phyloP scores from a whole-genome alignment of 2,113 vertebrate genomes.

The Hypanus sabinus region DNA sequence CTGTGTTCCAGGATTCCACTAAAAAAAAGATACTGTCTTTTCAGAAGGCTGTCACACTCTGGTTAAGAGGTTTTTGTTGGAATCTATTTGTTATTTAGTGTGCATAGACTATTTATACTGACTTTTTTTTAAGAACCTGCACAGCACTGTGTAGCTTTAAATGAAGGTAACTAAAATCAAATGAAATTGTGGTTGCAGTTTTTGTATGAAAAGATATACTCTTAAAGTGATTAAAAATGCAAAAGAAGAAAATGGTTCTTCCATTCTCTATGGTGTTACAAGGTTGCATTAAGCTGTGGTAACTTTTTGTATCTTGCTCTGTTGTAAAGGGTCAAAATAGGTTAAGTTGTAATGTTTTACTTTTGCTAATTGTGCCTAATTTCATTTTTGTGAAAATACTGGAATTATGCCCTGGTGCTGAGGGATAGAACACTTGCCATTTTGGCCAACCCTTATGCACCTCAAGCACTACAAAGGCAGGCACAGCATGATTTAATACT shows the following conservation, averaged over 20 bases:
- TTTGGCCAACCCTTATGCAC: background rate
- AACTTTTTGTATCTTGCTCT: slow-evolving; percentile 8
- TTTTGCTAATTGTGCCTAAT: background rate
- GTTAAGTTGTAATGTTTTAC: background rate
- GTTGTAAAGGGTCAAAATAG: background rate
- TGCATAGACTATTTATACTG: background rate
- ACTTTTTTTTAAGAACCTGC: background rate
- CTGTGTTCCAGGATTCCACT: background rate
- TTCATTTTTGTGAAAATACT: background rate
- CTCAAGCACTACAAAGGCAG: background rate
- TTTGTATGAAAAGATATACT: background rate
- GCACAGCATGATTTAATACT: background rate
- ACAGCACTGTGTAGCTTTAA: background rate
- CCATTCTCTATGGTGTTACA: background rate
- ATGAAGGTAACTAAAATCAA: slow-evolving; percentile 11
- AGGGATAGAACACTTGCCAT: background rate
- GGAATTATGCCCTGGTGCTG: background rate
- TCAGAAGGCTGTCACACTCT: background rate
- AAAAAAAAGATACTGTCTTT: background rate
- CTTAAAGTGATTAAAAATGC: background rate
- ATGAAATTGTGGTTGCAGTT: background rate
- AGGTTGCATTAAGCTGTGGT: slow-evolving; percentile 1
- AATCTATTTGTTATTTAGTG: background rate
- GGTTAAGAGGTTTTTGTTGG: background rate
- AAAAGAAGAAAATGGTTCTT: background rate